phyloP scores from a whole-genome alignment of 2,113 vertebrate species.

The Ariopsis seemanni region DNA sequence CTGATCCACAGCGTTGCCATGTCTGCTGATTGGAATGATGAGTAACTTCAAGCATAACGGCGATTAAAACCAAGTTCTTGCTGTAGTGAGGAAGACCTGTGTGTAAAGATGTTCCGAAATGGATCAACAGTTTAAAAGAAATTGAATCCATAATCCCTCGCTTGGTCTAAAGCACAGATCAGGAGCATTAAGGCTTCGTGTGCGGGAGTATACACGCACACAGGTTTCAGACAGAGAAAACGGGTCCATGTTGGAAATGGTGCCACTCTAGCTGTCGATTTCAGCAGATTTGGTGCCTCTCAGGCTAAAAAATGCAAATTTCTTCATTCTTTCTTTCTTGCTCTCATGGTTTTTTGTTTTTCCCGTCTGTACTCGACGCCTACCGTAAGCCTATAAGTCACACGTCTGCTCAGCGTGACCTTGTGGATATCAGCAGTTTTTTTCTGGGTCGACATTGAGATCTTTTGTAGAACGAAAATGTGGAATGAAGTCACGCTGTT shows the following conservation, averaged over 20 bases:
- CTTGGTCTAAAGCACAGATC: not conserved
- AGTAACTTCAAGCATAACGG: no score
- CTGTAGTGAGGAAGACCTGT: no score
- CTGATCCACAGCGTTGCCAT: no score
- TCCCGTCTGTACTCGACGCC: not conserved
- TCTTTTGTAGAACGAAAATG: constrained; percentile 4
- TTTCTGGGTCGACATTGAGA: not conserved
- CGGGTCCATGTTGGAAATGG: not conserved
- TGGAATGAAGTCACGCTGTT: not conserved
- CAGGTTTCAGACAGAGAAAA: not conserved
- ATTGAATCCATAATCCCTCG: not conserved
- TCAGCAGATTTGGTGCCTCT: constrained; percentile 6
- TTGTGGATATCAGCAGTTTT: constrained; percentile 10
- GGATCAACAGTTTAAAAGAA: no score
- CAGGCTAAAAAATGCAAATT: not conserved
- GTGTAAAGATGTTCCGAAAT: no score
- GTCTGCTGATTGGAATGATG: no score
- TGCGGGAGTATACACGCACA: rapidly evolving
- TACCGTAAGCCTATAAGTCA: not conserved
- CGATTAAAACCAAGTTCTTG: no score
- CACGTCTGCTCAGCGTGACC: not conserved
- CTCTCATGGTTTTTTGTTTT: not conserved
- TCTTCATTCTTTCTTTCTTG: not conserved
- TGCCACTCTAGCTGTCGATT: constrained; percentile 31
- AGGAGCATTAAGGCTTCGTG: no score